Evolutionary conservation across 2,797 vertebrate species (phyloP).

Genomic region (Pseudochirops corinnae): DNA sequence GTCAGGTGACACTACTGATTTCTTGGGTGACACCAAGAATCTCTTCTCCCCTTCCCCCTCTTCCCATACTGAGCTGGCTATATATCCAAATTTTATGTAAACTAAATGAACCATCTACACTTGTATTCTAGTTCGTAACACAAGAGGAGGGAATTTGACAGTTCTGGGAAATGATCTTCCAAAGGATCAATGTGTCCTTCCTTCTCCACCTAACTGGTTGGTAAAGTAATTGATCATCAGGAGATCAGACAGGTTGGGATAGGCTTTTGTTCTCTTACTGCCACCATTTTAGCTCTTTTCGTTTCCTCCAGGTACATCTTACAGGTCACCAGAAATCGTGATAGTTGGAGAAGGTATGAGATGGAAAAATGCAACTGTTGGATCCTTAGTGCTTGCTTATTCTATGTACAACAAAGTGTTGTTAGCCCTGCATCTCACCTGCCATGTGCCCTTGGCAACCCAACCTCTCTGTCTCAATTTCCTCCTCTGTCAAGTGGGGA

Average conservation of each 20-base stretch:
- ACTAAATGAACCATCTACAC: not conserved
- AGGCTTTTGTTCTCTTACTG: not conserved
- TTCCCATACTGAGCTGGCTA: not conserved
- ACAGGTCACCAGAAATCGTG: not conserved
- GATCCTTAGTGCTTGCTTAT: not conserved
- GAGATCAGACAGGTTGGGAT: not conserved
- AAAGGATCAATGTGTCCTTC: not conserved
- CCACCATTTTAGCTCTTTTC: not conserved
- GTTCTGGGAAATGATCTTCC: not conserved
- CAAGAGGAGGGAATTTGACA: not conserved
- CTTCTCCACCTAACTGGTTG: not conserved
- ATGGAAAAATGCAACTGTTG: not conserved
- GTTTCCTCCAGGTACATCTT: not conserved
- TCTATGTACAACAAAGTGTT: not conserved
- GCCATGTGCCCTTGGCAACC: not conserved
- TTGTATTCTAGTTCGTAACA: not conserved
- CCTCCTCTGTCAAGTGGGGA: not conserved
- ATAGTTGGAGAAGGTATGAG: not conserved
- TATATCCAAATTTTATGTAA: not conserved
- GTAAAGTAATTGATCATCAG: not conserved
- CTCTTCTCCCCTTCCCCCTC: not conserved
- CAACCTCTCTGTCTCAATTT: not conserved
- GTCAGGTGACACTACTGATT: not conserved
- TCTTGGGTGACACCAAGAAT: not conserved
- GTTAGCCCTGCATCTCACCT: not conserved